A percentile compares a stretch with the other conserved stretches of the same genome.
phyloP scores from a whole-genome alignment of 1,140 invertebrate species.

The Sinonovacula constricta region DNA sequence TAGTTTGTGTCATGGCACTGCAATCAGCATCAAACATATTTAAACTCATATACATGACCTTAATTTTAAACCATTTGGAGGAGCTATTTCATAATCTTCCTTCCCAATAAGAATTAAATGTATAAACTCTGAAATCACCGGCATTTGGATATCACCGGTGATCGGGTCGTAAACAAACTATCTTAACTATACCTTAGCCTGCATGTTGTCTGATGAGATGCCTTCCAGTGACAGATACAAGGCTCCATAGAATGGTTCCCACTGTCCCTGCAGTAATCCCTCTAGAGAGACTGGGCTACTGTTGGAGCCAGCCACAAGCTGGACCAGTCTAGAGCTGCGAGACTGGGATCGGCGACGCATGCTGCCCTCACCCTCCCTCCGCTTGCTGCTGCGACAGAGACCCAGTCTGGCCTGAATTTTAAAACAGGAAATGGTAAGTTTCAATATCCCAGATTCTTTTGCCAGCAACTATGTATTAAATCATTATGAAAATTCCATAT shows the following conservation, averaged over 20 bases:
- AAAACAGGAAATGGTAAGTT: background rate
- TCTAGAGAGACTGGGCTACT: background rate
- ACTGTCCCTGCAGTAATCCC: conserved; percentile 7
- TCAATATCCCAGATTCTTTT: no score
- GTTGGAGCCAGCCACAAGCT: conserved; percentile 43
- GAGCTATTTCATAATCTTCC: no score
- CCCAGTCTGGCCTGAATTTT: background rate
- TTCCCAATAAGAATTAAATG: no score
- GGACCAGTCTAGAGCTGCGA: conserved; percentile 25
- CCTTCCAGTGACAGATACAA: conserved; percentile 46
- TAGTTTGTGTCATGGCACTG: no score
- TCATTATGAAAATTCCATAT: no score
- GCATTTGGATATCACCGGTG: no score
- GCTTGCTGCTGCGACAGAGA: background rate
- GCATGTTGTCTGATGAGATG: conserved; percentile 47
- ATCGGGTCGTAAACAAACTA: no score
- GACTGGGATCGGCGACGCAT: background rate
- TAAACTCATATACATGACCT: no score
- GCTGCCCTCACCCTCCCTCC: background rate
- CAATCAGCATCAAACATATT: no score
- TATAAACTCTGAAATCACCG: no score
- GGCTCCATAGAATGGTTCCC: conserved; percentile 50
- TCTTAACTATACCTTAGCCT: conserved; percentile 53
- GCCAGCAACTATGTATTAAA: no score
- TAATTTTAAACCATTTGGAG: no score